Percentiles rank a stretch among this genome's conserved stretches.
These are phyloP conservation scores for Panagrolaimus sp. DNA, from an alignment of 1,140 invertebrate genomes.

Conservation along the genomic window DNA sequence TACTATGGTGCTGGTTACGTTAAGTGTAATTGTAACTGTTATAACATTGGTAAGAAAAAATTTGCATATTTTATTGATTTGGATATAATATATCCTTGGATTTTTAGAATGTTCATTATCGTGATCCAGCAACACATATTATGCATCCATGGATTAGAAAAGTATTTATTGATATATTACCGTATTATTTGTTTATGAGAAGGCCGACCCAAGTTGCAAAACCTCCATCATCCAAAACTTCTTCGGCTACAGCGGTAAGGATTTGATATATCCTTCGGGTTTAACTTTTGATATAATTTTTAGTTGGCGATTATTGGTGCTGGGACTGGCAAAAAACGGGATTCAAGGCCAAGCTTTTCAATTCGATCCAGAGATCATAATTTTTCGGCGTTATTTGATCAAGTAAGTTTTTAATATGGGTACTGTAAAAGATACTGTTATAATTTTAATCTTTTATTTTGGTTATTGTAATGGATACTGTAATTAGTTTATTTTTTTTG, in stretches of 20 bases:
- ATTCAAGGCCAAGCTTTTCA: slow-evolving; percentile 22
- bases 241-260: not conserved
- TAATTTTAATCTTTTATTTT: too few relatives aligned
- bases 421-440: not conserved
- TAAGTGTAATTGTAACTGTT: slow-evolving; percentile 95
- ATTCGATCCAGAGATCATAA: slow-evolving; percentile 21
- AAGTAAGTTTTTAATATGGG: slow-evolving; percentile 5
- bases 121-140: slow-evolving; percentile 87
- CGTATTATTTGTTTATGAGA: slow-evolving; percentile 65
- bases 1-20: slow-evolving; percentile 96
- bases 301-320: not conserved
- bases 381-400: slow-evolving; percentile 28
- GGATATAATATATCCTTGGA: not conserved
- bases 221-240: not conserved
- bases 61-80: slow-evolving; percentile 16
- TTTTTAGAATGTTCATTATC: slow-evolving; percentile 81
- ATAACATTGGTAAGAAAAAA: slow-evolving; percentile 70
- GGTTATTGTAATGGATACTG: too few relatives aligned
- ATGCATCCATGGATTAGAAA: slow-evolving; percentile 82
- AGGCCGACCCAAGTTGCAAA: slow-evolving; percentile 20
- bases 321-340: slow-evolving; percentile 23
- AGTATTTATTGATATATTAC: slow-evolving; percentile 81
- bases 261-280: not conserved
- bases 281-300: not conserved
- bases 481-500: too few relatives aligned